Evolutionary conservation across 2,113 vertebrate genomes (phyloP).

Genomic region (Lophotis ruficrista): DNA sequence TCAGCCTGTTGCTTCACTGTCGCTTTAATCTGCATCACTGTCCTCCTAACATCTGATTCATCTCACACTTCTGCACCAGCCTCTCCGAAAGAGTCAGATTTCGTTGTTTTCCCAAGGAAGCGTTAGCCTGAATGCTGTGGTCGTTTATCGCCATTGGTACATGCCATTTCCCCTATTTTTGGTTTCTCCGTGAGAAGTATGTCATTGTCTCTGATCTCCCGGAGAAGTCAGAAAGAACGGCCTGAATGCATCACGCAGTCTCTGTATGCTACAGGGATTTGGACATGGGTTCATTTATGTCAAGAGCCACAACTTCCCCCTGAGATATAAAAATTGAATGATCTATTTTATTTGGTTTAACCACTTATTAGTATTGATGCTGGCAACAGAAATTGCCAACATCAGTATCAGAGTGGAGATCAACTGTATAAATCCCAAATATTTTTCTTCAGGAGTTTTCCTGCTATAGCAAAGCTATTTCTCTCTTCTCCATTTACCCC

Average conservation of each 20-base stretch:
- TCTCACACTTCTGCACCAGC: not conserved
- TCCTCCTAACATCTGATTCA: not conserved
- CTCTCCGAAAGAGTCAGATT: not conserved
- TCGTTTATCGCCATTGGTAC: fast-evolving
- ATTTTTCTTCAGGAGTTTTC: not conserved
- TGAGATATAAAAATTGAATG: not conserved
- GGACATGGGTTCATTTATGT: not conserved
- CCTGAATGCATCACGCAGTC: not conserved
- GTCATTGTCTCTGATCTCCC: not conserved
- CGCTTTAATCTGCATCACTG: not conserved
- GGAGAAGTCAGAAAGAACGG: not conserved
- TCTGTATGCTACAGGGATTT: not conserved
- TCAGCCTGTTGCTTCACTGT: not conserved
- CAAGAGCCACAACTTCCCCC: not conserved
- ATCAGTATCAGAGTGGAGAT: not conserved
- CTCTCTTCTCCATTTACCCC: not conserved
- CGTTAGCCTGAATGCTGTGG: not conserved
- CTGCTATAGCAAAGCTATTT: not conserved
- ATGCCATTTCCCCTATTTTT: fast-evolving
- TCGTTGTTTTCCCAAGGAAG: not conserved
- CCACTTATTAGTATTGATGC: not conserved
- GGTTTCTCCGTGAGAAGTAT: not conserved
- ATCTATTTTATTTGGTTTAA: not conserved
- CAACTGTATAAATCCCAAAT: not conserved
- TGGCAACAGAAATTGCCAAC: not conserved